A percentile compares a stretch with the other conserved stretches of the same genome.
These are phyloP conservation scores for Mycalesis mineus DNA, from an alignment of 2,888 invertebrate species.

Conservation along the genomic window DNA sequence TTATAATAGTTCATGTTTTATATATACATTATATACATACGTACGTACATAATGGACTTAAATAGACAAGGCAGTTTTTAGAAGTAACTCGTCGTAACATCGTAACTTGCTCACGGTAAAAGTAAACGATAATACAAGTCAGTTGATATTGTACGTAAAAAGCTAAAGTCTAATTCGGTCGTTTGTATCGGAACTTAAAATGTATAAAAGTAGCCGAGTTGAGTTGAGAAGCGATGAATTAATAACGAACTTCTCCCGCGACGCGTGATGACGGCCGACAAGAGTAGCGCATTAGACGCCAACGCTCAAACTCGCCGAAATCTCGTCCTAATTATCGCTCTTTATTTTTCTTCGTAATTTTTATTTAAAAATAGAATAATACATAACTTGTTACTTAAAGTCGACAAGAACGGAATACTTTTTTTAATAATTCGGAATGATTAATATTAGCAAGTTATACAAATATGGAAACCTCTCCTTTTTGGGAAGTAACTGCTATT, in stretches of 20 bases:
- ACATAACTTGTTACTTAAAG: slow-evolving; percentile 26
- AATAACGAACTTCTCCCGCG: slow-evolving; percentile 75
- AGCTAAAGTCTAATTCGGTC: slow-evolving; percentile 38
- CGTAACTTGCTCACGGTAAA: too few relatives aligned
- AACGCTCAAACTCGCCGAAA: slow-evolving; percentile 58
- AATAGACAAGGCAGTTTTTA: too few relatives aligned
- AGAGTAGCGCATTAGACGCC: slow-evolving; percentile 74
- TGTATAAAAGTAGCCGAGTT: slow-evolving; percentile 60
- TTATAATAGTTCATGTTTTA: too few relatives aligned
- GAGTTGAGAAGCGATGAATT: slow-evolving; percentile 69
- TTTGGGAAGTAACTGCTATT: too few relatives aligned
- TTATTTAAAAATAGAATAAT: slow-evolving; percentile 30
- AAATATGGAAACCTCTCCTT: neutral
- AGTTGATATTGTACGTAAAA: slow-evolving; percentile 29
- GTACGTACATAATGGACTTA: too few relatives aligned
- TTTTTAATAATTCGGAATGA: slow-evolving; percentile 3
- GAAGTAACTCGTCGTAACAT: too few relatives aligned
- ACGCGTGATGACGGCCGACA: slow-evolving; percentile 77
- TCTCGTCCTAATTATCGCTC: slow-evolving; percentile 52
- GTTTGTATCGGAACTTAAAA: slow-evolving; percentile 43
- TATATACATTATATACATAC: too few relatives aligned
- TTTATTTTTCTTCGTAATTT: slow-evolving; percentile 30
- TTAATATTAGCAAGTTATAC: neutral
- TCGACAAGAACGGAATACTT: slow-evolving; percentile 3
- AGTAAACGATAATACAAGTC: slow-evolving; percentile 5